Evolutionary conservation across 2,113 vertebrate genomes (phyloP).

Genomic region (Eclectus roratus): DNA sequence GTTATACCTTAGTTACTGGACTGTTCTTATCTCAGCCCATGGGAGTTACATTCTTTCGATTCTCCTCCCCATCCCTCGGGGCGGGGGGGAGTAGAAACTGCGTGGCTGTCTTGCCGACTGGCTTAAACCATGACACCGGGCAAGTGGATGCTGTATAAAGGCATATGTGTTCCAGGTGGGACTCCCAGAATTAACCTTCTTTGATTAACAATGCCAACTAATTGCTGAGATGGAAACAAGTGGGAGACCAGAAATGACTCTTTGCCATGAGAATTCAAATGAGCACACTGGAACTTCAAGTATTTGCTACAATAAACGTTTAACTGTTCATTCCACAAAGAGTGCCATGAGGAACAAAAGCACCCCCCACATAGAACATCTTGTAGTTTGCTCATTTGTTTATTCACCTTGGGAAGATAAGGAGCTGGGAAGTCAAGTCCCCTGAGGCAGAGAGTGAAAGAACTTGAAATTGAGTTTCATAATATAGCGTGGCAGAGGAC

Average conservation of each 20-base stretch:
- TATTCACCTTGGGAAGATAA: slow-evolving; percentile 29
- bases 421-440: slow-evolving; percentile 13
- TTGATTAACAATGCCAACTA: not conserved
- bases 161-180: not conserved
- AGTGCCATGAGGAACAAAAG: not conserved
- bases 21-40: too few species aligned
- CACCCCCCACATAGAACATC: not conserved
- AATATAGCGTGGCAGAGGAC: not conserved
- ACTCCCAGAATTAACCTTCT: not conserved
- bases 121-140: not conserved
- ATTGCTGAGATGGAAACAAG: not conserved
- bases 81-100: too few species aligned
- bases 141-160: not conserved
- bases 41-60: too few species aligned
- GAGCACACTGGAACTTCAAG: not conserved
- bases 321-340: not conserved
- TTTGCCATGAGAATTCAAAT: not conserved
- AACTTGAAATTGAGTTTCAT: not conserved
- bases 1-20: too few species aligned
- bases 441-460: not conserved
- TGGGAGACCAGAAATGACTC: not conserved
- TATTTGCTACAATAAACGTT: not conserved
- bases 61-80: too few species aligned
- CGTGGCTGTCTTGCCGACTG: too few species aligned
- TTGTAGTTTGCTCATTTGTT: not conserved